Evolutionary conservation across 2,888 invertebrate species (phyloP), one percentile per base, ranked within the genome.

Genomic region (Agrilus biguttatus): DNA sequence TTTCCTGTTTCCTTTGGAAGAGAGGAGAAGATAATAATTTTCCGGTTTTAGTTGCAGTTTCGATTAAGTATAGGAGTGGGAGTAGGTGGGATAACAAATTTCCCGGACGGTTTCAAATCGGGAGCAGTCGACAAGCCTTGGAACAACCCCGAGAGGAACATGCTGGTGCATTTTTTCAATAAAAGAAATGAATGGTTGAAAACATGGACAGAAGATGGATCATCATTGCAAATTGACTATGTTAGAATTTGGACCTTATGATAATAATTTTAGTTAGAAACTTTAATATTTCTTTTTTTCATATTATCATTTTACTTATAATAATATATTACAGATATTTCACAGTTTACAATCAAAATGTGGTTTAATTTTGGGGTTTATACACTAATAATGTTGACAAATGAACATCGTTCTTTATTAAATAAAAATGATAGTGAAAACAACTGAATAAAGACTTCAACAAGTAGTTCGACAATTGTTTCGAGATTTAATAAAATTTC

Each of bases 71-170:
- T 85, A 38, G 83, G 83, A 1, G 66, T 84, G 5, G 80, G 78
- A 36, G 80, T 76, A 3, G 84, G 83, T n/a, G 81, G 84, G 14
- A 61, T 74, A 21, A 70, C 71, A 0, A 76, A 77, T 58, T 83
- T 83, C 59, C 75, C 74, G 0, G 79, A 83, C 53, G 63, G 61
- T 13, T 59, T 60, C 14, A 57, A 55, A 43, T 69, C 72, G 28
- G 56, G 58, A 8, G 52, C 51, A 2, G 56, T 58, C 8, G 51
- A 58, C 1, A 84, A 83, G 56, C 83, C 83, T 5, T 85, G 84
- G 83, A 67, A 52, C 42, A 80, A 81, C 55, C 55, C 55, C 2
- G 70, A 68, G 1, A 67, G 71, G 7, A 73, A 74, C 55, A 75
- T 75, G 14, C 67, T 72, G 54, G 65, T 73, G 12, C 64, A 70